phyloP scores from a whole-genome alignment of 2,888 invertebrate genomes.

The Orthosia gracilis region DNA sequence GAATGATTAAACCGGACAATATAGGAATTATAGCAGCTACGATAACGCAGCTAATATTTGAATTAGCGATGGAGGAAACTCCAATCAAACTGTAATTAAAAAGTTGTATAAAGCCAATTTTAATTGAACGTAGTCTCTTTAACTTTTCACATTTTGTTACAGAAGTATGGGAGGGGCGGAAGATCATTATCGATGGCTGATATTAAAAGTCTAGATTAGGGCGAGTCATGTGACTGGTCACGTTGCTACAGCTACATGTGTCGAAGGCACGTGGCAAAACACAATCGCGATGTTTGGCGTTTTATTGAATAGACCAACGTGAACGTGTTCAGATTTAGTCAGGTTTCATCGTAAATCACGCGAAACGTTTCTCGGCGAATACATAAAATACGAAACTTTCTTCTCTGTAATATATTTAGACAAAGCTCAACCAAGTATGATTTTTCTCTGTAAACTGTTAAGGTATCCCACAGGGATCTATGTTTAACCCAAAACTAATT shows the following conservation, averaged over 20 bases:
- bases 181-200: constrained; percentile 13
- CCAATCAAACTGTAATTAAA: constrained; percentile 12
- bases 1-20: constrained; percentile 1
- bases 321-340: constrained; percentile 16
- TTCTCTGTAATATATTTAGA: constrained; percentile 2
- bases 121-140: not conserved
- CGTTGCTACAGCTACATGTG: constrained; percentile 32
- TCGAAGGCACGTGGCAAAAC: constrained; percentile 13
- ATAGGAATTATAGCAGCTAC: not conserved
- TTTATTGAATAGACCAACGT: constrained; percentile 14
- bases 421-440: not conserved
- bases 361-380: constrained; percentile 16
- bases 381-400: constrained; percentile 10
- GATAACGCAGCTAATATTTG: constrained; percentile 14
- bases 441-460: constrained; percentile 10
- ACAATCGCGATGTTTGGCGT: constrained; percentile 21
- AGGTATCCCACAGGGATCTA: constrained; percentile 19
- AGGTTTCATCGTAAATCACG: constrained; percentile 7
- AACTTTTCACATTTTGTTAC: not conserved
- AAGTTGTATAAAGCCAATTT: not conserved
- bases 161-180: not conserved
- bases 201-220: constrained; percentile 21
- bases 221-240: constrained; percentile 22
- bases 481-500: constrained; percentile 12
- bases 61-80: not conserved